Conservation (phyloP, 2,888 invertebrate species). For the Thecocarcelia acutangulata region DNA sequence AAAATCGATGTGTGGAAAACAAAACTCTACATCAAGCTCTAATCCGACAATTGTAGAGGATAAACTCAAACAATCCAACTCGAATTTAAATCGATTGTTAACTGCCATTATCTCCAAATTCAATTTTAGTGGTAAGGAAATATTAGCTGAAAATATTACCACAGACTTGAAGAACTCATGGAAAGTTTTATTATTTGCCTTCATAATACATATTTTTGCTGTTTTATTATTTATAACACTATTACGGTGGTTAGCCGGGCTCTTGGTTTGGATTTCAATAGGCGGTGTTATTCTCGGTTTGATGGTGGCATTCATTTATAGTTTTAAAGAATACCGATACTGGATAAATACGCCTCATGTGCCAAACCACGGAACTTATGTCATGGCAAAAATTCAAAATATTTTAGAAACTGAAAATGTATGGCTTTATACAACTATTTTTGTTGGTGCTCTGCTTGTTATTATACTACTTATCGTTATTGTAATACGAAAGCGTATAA, state of each 20-base stretch:
- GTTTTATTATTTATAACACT: constrained; percentile 93
- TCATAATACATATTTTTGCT: constrained; percentile 86
- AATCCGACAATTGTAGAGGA: constrained; percentile 76
- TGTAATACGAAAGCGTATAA: constrained; percentile 91
- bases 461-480: constrained; percentile 88
- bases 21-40: constrained; percentile 35
- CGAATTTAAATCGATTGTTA: constrained; percentile 81
- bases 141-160: constrained; percentile 89
- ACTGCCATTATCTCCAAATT: constrained; percentile 82
- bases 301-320: constrained; percentile 85
- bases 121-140: constrained; percentile 80
- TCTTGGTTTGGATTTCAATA: constrained; percentile 93
- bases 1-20: constrained; percentile 66
- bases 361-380: constrained; percentile 76
- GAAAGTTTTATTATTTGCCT: constrained; percentile 86
- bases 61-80: constrained; percentile 80
- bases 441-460: constrained; percentile 81
- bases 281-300: constrained; percentile 87
- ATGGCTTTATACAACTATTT: constrained; percentile 87
- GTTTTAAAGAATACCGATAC: constrained; percentile 84
- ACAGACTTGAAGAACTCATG: constrained; percentile 89
- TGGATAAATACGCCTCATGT: constrained; percentile 82
- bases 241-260: constrained; percentile 92
- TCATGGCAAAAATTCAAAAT: constrained; percentile 75
- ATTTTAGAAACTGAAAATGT: constrained; percentile 83